Evolutionary conservation across 2,888 invertebrate species (phyloP).

Genomic region (Panzeria rudis): DNA sequence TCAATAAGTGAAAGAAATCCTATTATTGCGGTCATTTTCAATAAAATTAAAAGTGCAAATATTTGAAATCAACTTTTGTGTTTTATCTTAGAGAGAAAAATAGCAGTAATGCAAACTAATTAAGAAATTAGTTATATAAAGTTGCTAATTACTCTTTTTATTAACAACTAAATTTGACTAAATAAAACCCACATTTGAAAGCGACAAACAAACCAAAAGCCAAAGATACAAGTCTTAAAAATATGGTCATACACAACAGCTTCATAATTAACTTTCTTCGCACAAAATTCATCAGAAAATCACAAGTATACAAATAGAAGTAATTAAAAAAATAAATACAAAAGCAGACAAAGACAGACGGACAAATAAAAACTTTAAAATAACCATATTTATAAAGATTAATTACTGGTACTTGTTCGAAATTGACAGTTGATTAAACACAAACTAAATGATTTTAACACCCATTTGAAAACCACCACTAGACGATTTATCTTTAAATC

Average conservation of each 20-base stretch:
- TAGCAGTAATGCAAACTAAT: not conserved
- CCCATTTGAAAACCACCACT: slow-evolving; percentile 33
- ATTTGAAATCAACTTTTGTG: not conserved
- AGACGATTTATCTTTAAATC: slow-evolving; percentile 7
- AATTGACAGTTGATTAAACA: slow-evolving; percentile 56
- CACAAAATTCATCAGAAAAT: slow-evolving; percentile 46
- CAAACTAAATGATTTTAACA: slow-evolving; percentile 50
- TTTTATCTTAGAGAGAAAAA: not conserved
- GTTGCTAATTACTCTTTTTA: not conserved
- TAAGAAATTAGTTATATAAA: slow-evolving; percentile 17
- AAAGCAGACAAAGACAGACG: not conserved
- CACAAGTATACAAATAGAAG: slow-evolving; percentile 34
- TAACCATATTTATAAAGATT: slow-evolving; percentile 49
- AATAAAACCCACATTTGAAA: not conserved
- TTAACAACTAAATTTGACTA: not conserved
- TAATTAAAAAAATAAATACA: slow-evolving; percentile 49
- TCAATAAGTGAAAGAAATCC: too few relatives aligned
- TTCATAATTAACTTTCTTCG: slow-evolving; percentile 40
- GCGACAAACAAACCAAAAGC: not conserved
- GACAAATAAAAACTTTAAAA: slow-evolving; percentile 21
- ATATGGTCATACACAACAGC: not conserved
- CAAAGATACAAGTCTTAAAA: not conserved
- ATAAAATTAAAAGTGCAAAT: not conserved
- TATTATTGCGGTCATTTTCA: too few relatives aligned
- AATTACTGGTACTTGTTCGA: slow-evolving; percentile 23